Conservation (phyloP, 2,888 invertebrate species). For the Drosophila pseudotakahashii region DNA sequence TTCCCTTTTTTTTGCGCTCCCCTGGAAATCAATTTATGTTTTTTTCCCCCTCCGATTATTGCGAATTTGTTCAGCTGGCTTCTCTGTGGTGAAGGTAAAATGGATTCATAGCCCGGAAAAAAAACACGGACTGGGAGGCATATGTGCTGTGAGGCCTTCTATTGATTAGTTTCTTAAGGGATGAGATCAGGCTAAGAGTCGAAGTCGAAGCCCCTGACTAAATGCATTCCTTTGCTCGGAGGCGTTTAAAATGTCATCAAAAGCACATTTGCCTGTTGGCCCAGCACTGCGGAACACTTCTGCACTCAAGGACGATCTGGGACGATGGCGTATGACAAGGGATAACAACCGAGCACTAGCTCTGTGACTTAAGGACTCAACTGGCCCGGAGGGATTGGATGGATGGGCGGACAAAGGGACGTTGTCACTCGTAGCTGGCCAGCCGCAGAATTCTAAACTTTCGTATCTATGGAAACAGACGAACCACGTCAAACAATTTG, state of each 20-base stretch:
- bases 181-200: slow-evolving; percentile 8
- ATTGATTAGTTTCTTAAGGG: slow-evolving; percentile 39
- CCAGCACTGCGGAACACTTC: too few species aligned
- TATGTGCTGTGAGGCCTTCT: slow-evolving; percentile 4
- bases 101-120: slow-evolving; percentile 39
- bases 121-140: slow-evolving; percentile 13
- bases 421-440: slow-evolving; percentile 29
- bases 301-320: slow-evolving; percentile 43
- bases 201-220: slow-evolving; percentile 2
- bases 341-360: slow-evolving; percentile 34
- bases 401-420: background rate
- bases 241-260: slow-evolving; percentile 68
- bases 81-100: slow-evolving; percentile 25
- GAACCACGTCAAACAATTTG: slow-evolving; percentile 19
- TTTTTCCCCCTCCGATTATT: slow-evolving; percentile 23
- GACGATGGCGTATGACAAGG: slow-evolving; percentile 12
- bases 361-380: slow-evolving; percentile 56
- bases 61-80: slow-evolving; percentile 28
- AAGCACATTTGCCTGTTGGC: slow-evolving; percentile 65
- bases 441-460: slow-evolving; percentile 51
- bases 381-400: slow-evolving; percentile 23
- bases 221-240: slow-evolving; percentile 22
- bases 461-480: slow-evolving; percentile 19
- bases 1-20: slow-evolving; percentile 27
- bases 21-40: slow-evolving; percentile 41